Conservation (phyloP, 1,140 invertebrate genomes). For the Acromyrmex heyeri region DNA sequence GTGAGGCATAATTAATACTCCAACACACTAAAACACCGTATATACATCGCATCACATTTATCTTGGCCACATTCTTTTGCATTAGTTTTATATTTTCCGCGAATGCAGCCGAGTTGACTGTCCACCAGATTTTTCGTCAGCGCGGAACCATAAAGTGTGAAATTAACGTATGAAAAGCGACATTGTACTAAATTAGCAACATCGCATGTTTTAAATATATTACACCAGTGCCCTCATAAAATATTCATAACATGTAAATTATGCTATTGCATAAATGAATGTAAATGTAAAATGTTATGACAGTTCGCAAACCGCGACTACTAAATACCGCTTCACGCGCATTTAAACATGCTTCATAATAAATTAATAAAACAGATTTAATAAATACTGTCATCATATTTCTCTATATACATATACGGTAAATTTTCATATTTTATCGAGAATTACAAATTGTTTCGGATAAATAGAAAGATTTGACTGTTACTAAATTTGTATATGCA, state of each 20-base stretch:
- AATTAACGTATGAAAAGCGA: slow-evolving; percentile 61
- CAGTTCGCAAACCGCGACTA: slow-evolving; percentile 42
- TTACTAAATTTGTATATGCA: neutral
- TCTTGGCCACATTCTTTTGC: neutral
- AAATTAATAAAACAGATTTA: slow-evolving; percentile 28
- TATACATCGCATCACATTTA: neutral
- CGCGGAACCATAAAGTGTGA: slow-evolving; percentile 48
- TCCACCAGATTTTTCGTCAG: slow-evolving; percentile 48
- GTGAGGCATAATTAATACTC: neutral
- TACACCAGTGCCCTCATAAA: slow-evolving; percentile 27
- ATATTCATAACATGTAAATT: slow-evolving; percentile 62
- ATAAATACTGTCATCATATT: neutral
- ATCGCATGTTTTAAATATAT: slow-evolving; percentile 55
- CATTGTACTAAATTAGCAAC: slow-evolving; percentile 56
- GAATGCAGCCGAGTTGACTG: slow-evolving; percentile 14
- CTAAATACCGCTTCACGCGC: slow-evolving; percentile 40
- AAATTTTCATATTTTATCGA: neutral
- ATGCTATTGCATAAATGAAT: slow-evolving; percentile 45
- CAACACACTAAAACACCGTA: neutral
- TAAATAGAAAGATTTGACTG: neutral
- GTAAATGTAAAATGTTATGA: slow-evolving; percentile 46
- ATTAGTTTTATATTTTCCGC: slow-evolving; percentile 19
- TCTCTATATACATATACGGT: too few relatives aligned
- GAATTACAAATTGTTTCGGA: neutral
- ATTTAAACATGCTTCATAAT: slow-evolving; percentile 17